These are phyloP conservation scores for Drosophila flavopinicola DNA, from an alignment of 2,888 invertebrate genomes.

Conservation along the genomic window DNA sequence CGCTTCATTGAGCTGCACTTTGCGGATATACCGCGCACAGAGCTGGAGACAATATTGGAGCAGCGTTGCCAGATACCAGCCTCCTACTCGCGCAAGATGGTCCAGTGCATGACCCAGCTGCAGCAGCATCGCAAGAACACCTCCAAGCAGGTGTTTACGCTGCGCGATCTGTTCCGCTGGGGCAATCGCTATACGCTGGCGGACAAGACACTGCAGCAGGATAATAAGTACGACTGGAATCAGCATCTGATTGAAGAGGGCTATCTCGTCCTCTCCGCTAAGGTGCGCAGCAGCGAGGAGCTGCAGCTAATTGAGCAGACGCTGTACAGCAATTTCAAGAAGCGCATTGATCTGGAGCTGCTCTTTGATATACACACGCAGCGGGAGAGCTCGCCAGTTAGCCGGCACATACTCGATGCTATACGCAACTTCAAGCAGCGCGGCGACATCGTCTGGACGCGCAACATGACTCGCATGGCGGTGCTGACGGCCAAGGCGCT, in stretches of 20 bases:
- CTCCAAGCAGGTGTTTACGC: conserved; percentile 95
- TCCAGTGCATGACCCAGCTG: conserved; percentile 95
- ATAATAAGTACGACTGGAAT: conserved; percentile 95
- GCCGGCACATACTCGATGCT: conserved; percentile 88
- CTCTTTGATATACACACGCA: conserved; percentile 89
- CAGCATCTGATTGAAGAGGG: conserved; percentile 98
- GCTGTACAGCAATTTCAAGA: conserved; percentile 91
- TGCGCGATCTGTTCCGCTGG: conserved; percentile 98
- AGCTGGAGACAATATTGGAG: conserved; percentile 95
- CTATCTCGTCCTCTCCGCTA: conserved; percentile 95
- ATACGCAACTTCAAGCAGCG: conserved; percentile 86
- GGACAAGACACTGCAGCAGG: conserved; percentile 85
- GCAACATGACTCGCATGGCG: conserved; percentile 93
- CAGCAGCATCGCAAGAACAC: conserved; percentile 93
- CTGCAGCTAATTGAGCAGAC: conserved; percentile 91
- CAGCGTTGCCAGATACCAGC: conserved; percentile 94
- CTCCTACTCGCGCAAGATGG: conserved; percentile 95
- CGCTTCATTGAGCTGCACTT: conserved; percentile 99
- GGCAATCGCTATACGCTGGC: conserved; percentile 95
- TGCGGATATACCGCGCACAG: conserved; percentile 94
- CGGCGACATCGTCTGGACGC: conserved; percentile 96
- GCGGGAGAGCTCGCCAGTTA: conserved; percentile 89
- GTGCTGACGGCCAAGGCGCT: conserved; percentile 93
- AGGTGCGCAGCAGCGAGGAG: conserved; percentile 94
- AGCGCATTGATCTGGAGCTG: conserved; percentile 88